Evolutionary conservation across 1,140 invertebrate genomes (phyloP).

Genomic region (Drosophila bocki): DNA sequence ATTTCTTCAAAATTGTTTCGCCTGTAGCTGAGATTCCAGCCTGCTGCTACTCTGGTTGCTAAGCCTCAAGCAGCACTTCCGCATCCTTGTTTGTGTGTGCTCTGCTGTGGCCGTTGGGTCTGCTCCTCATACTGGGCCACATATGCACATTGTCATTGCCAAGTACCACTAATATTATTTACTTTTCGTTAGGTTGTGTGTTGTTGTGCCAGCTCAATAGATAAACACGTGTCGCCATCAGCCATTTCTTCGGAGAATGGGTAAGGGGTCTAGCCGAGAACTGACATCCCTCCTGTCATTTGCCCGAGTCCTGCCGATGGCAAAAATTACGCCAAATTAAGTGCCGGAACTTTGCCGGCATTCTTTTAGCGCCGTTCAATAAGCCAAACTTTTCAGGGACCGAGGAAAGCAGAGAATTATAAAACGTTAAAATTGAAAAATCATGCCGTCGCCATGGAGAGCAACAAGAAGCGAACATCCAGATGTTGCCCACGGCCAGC

Average conservation of each 20-base stretch:
- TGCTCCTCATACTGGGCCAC: conserved; percentile 55
- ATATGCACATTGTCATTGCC: conserved; percentile 81
- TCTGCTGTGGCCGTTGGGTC: conserved; percentile 34
- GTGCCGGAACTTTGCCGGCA: conserved; percentile 62
- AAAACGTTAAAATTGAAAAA: conserved; percentile 74
- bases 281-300: conserved; percentile 22
- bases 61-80: conserved; percentile 73
- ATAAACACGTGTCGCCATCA: conserved; percentile 45
- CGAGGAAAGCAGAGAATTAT: conserved; percentile 42
- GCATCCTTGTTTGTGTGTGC: conserved; percentile 65
- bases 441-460: conserved; percentile 36
- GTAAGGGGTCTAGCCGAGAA: neutral
- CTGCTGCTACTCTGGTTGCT: conserved; percentile 18
- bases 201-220: conserved; percentile 49
- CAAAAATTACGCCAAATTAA: conserved; percentile 76
- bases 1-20: neutral
- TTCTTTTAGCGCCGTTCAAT: conserved; percentile 58
- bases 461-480: conserved; percentile 37
- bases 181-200: conserved; percentile 79
- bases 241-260: conserved; percentile 7
- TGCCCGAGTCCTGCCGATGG: conserved; percentile 37
- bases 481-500: conserved; percentile 54
- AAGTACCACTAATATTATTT: conserved; percentile 83
- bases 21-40: conserved; percentile 30
- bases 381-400: conserved; percentile 42